These are phyloP conservation scores for Rhinolophus ferrumequinum DNA, from an alignment of 2,113 vertebrate species.

Conservation along the genomic window DNA sequence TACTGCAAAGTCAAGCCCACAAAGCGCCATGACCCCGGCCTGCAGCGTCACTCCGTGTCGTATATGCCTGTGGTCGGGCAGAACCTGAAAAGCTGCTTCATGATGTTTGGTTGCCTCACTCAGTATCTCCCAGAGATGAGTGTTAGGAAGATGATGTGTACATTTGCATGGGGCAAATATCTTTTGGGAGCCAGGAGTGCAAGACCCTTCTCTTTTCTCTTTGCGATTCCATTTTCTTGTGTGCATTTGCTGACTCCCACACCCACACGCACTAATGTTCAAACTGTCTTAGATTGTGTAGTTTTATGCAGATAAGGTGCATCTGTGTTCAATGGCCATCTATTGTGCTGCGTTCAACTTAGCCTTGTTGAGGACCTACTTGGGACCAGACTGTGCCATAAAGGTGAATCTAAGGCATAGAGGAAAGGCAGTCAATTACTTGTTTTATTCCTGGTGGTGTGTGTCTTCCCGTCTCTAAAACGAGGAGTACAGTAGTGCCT, in stretches of 20 bases:
- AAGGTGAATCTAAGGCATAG: neutral
- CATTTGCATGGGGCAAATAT: neutral
- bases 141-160: neutral
- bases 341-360: neutral
- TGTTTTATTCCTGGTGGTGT: neutral
- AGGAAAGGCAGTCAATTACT: neutral
- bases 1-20: neutral
- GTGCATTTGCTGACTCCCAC: neutral
- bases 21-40: neutral
- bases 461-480: neutral
- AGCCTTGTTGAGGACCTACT: neutral
- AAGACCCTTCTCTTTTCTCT: neutral
- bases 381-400: neutral
- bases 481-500: neutral
- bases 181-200: neutral
- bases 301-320: neutral
- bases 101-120: neutral
- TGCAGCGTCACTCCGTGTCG: too few relatives aligned
- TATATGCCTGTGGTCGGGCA: neutral
- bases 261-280: neutral
- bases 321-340: neutral
- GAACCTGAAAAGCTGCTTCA: neutral
- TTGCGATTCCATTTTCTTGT: neutral
- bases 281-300: neutral
- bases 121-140: neutral